A percentile compares a stretch with the other conserved stretches of the same genome.
These are phyloP conservation scores for Datnioides undecimradiatus DNA, from an alignment of 2,113 vertebrate genomes.

Conservation along the genomic window DNA sequence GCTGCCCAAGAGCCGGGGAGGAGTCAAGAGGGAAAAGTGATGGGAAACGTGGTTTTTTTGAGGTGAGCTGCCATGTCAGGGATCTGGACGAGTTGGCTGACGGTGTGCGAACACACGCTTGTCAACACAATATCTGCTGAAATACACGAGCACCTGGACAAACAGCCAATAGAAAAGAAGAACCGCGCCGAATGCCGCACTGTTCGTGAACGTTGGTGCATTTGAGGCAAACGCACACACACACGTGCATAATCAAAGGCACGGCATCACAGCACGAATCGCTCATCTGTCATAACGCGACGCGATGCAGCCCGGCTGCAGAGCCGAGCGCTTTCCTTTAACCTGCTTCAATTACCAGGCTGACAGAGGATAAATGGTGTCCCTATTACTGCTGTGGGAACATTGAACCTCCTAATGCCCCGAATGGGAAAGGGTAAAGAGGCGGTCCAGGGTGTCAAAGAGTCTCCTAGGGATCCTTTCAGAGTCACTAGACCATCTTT, in stretches of 20 bases:
- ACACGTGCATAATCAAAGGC: conserved; percentile 1
- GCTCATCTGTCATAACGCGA: conserved; percentile 9
- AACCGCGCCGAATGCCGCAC: not conserved
- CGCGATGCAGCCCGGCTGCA: conserved; percentile 3
- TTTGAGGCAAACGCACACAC: conserved; percentile 15
- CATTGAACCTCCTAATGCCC: conserved; percentile 43
- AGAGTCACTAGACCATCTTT: conserved; percentile 41
- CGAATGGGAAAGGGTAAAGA: conserved; percentile 47
- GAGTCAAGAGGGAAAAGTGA: conserved; percentile 33
- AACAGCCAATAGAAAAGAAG: not conserved
- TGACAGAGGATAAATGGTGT: conserved; percentile 49
- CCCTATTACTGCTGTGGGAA: conserved; percentile 42
- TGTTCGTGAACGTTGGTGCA: not conserved
- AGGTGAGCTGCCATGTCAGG: conserved; percentile 37
- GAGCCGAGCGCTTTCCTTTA: conserved; percentile 21
- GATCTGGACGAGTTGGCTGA: not conserved
- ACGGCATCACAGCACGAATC: conserved; percentile 7
- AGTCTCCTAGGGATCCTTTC: conserved; percentile 49
- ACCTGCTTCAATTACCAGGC: conserved; percentile 56
- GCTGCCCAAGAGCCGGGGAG: conserved; percentile 35
- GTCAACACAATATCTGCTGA: conserved; percentile 5
- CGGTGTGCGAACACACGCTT: conserved; percentile 3
- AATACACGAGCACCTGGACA: not conserved
- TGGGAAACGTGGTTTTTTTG: conserved; percentile 18
- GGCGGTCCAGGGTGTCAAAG: conserved; percentile 42